Conservation (phyloP, 1,140 invertebrate species). For the Mesaphorura yosii region DNA sequence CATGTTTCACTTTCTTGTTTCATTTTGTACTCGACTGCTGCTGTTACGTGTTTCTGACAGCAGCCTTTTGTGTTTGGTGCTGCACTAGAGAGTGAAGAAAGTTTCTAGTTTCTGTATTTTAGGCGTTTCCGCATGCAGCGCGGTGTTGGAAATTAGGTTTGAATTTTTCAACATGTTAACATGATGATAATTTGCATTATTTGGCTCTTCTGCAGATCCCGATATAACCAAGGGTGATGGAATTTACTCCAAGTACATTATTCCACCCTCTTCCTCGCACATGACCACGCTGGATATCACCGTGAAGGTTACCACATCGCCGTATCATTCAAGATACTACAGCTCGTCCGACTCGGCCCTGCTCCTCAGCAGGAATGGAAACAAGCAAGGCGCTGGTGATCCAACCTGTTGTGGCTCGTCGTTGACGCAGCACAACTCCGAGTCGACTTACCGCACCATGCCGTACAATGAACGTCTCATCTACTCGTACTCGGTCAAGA, state of each 20-base stretch:
- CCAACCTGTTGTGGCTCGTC: slow-evolving; percentile 21
- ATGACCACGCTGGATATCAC: slow-evolving; percentile 15
- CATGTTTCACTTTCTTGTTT: too few relatives aligned
- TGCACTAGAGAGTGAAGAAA: too few relatives aligned
- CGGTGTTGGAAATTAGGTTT: too few relatives aligned
- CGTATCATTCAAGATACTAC: slow-evolving; percentile 23
- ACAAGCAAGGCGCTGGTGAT: not conserved
- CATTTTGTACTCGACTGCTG: too few relatives aligned
- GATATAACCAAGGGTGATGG: slow-evolving; percentile 53
- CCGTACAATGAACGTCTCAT: slow-evolving; percentile 28
- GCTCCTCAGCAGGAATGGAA: too few relatives aligned
- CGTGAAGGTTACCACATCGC: slow-evolving; percentile 26
- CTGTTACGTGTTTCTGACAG: too few relatives aligned
- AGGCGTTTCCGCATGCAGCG: too few relatives aligned
- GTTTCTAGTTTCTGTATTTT: too few relatives aligned
- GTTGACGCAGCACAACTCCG: not conserved
- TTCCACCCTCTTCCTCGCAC: slow-evolving; percentile 32
- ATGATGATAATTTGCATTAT: too few relatives aligned
- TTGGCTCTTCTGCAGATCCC: slow-evolving; percentile 40
- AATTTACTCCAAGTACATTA: slow-evolving; percentile 51
- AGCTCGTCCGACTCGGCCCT: slow-evolving; percentile 5
- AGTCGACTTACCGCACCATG: slow-evolving; percentile 18
- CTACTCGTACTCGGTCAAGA: slow-evolving; percentile 26
- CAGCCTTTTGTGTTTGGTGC: too few relatives aligned
- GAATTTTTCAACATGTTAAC: too few relatives aligned